phyloP scores from a whole-genome alignment of 2,888 invertebrate species.

The Tetranychus piercei region DNA sequence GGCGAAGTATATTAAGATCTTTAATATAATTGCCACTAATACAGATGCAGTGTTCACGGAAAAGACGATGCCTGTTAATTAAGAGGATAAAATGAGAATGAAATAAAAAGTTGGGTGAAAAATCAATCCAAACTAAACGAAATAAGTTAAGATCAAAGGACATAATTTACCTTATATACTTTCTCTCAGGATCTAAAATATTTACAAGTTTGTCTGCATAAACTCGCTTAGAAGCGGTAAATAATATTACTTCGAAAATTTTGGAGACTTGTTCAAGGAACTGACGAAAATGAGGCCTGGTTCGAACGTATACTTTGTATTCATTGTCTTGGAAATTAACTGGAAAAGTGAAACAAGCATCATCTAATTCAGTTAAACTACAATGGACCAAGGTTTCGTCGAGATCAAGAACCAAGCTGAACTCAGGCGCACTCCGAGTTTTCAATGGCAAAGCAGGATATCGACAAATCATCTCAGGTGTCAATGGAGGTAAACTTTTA shows the following conservation, averaged over 20 bases:
- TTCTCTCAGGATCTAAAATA: slow-evolving; percentile 66
- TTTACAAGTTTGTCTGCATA: slow-evolving; percentile 85
- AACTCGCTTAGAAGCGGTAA: slow-evolving; percentile 85
- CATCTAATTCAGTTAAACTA: slow-evolving; percentile 70
- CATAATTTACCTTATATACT: slow-evolving; percentile 55
- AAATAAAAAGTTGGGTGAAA: background rate
- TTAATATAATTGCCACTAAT: slow-evolving; percentile 91
- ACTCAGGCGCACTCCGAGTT: slow-evolving; percentile 76
- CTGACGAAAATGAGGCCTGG: slow-evolving; percentile 73
- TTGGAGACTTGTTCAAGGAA: slow-evolving; percentile 73
- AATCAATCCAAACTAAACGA: background rate
- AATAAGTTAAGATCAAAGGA: background rate
- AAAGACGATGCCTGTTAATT: slow-evolving; percentile 48
- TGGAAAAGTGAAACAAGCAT: slow-evolving; percentile 81
- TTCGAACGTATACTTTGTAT: slow-evolving; percentile 62
- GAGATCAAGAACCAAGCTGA: slow-evolving; percentile 53
- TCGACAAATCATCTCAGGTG: slow-evolving; percentile 39
- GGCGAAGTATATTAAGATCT: slow-evolving; percentile 73
- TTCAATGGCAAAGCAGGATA: slow-evolving; percentile 66
- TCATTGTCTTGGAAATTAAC: slow-evolving; percentile 75
- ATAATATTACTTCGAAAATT: slow-evolving; percentile 74
- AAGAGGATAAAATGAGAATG: slow-evolving; percentile 7
- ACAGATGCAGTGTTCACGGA: slow-evolving; percentile 83
- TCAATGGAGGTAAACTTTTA: slow-evolving; percentile 65
- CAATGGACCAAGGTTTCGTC: slow-evolving; percentile 93